Evolutionary conservation across 2,113 vertebrate genomes (phyloP).

Genomic region (Zosterops borbonicus): DNA sequence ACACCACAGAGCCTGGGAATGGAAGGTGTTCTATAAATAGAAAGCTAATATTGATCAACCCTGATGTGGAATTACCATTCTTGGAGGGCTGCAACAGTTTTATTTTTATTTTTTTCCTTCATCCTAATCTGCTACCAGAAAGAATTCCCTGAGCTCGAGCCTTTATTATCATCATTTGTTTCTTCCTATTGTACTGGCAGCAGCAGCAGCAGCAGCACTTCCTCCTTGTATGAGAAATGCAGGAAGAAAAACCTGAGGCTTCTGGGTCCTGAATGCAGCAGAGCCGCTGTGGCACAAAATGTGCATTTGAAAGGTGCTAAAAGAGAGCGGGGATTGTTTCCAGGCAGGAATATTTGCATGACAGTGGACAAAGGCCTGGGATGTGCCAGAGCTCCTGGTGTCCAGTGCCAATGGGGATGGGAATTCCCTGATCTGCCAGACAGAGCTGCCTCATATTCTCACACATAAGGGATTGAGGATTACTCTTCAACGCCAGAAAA

Average conservation of each 20-base stretch:
- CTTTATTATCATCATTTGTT: slow-evolving; percentile 31
- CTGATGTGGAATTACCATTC: slow-evolving; percentile 3
- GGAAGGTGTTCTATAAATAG: slow-evolving; percentile 45
- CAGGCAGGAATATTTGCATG: slow-evolving; percentile 49
- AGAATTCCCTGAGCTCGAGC: slow-evolving; percentile 2
- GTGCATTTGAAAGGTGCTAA: slow-evolving; percentile 57
- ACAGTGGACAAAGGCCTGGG: slow-evolving; percentile 19
- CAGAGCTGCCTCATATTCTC: not conserved
- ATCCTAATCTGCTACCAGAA: not conserved
- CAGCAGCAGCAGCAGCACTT: not conserved
- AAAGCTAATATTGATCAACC: slow-evolving; percentile 49
- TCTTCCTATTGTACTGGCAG: slow-evolving; percentile 3
- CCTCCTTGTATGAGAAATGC: not conserved
- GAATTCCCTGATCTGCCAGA: not conserved
- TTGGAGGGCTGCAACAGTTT: not conserved
- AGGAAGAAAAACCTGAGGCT: slow-evolving; percentile 11
- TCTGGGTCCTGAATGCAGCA: not conserved
- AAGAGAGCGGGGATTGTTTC: not conserved
- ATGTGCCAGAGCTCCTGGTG: not conserved
- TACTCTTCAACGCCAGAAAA: not conserved
- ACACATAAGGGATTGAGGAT: not conserved
- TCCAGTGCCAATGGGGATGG: not conserved
- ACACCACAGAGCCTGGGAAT: not conserved
- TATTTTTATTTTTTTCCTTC: not conserved
- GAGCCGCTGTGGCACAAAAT: slow-evolving; percentile 33